Percentiles rank a stretch among this genome's conserved stretches.
Evolutionary conservation across 1,140 invertebrate genomes (phyloP).

Genomic region (Mylabris phalerata): DNA sequence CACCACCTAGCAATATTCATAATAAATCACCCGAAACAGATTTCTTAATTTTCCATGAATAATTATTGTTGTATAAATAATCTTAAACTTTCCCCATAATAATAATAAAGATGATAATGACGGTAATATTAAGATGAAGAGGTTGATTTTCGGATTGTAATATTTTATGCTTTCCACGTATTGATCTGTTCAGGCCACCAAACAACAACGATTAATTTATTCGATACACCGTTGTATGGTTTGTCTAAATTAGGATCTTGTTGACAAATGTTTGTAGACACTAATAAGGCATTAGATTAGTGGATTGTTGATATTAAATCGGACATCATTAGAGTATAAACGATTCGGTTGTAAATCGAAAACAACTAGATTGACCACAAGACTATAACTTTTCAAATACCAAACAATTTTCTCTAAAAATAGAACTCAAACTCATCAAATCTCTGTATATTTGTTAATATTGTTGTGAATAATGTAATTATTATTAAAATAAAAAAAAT

Average conservation of each 20-base stretch:
- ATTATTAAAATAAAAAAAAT: background rate
- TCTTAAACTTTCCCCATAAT: no score
- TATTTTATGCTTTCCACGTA: conserved; percentile 7
- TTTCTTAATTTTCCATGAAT: no score
- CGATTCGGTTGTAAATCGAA: no score
- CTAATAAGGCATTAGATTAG: conserved; percentile 17
- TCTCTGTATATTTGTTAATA: background rate
- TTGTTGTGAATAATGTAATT: background rate
- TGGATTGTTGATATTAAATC: conserved; percentile 1
- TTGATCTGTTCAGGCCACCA: background rate
- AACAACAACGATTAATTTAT: conserved; percentile 7
- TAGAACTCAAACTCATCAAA: no score
- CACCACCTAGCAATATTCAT: no score
- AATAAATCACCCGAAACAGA: no score
- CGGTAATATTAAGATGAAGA: no score
- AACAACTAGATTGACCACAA: no score
- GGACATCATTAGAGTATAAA: conserved; percentile 8
- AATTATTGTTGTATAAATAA: no score
- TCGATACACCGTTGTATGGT: background rate
- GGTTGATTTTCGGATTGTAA: background rate
- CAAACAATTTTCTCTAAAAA: no score
- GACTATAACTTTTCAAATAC: no score
- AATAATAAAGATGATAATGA: no score
- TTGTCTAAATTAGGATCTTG: conserved; percentile 21
- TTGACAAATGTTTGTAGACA: conserved; percentile 12